Evolutionary conservation across 2,888 invertebrate genomes (phyloP), one percentile per base, ranked within the genome.

Genomic region (Dynastes maya): DNA sequence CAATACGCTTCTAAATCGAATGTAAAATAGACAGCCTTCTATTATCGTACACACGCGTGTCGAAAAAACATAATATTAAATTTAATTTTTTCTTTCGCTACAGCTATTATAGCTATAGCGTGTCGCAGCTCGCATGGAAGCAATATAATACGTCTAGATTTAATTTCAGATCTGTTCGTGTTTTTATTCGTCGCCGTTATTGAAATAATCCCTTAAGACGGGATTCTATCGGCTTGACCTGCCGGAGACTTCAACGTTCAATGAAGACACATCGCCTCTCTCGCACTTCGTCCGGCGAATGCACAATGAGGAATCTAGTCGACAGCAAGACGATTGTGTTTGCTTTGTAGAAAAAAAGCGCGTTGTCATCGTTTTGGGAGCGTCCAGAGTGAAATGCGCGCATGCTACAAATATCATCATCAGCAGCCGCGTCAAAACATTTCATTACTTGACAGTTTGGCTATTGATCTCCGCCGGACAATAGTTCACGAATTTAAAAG

Each of bases 331-430:
- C 55, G 76, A 77, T 81, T 81, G 72, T 82, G 80, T 82, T 82
- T 82, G 80, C 80, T 77, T 81, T 81, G 72, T 68, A 75, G 78
- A 2, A 11, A 8, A 45, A 82, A 81, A 81, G 77, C 77, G 81
- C 81, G 68, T 79, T 79, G 81, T 82, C 82, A 82, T 81, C 72
- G 58, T 76, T 40, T 78, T 80, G 80, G 82, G 82, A 79, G 82
- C 81, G 82, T 78, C 80, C 79, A 8, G 45, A 45, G 11, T 45
- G 78, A 78, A 61, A 61, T 77, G 22, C 55, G 55, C 55, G 55
- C 77, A 78, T 79, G 80, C 79, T 81, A 80, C 80, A 80, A 82
- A 81, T 81, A 81, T 76, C 80, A 80, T 79, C 80, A 80, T 80
- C 80, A 74, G 45, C 72, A 61, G 72, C 22, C 16, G 55, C 45